These are phyloP conservation scores for Chaetodon trifasciatus DNA, from an alignment of 2,797 vertebrate genomes.

Conservation along the genomic window DNA sequence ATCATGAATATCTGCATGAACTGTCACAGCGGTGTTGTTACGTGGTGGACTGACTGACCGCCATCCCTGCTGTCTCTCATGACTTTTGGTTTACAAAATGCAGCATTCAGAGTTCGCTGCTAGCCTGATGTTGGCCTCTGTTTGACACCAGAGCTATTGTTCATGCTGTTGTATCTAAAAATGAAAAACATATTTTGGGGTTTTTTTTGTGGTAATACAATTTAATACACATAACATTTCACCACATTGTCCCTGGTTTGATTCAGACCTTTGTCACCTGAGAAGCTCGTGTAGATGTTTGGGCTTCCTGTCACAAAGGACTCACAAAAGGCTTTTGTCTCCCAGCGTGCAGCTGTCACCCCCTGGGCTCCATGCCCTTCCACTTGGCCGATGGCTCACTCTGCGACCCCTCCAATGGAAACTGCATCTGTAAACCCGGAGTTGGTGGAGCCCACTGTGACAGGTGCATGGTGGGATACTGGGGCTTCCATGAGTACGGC, in stretches of 20 bases:
- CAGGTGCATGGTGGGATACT: slow-evolving; percentile 95
- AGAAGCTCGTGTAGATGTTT: neutral
- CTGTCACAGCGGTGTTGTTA: too few species aligned
- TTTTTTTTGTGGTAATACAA: neutral
- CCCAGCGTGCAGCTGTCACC: slow-evolving; percentile 92
- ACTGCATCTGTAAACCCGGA: slow-evolving; percentile 96
- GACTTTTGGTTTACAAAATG: too few species aligned
- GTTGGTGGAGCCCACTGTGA: slow-evolving; percentile 91
- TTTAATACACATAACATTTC: neutral
- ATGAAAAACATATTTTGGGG: neutral
- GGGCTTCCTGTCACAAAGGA: too few species aligned
- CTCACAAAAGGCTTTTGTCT: neutral
- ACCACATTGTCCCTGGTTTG: neutral
- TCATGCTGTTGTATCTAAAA: neutral
- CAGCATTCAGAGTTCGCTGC: neutral
- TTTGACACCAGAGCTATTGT: neutral
- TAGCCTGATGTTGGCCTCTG: neutral
- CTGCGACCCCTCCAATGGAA: slow-evolving; percentile 92
- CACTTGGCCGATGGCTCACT: slow-evolving; percentile 78
- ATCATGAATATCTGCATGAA: too few species aligned
- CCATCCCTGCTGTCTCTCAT: too few species aligned
- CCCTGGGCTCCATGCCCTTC: slow-evolving; percentile 88
- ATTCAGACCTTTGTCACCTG: neutral
- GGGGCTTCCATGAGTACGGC: slow-evolving; percentile 94
- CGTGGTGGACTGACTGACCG: too few species aligned